These are phyloP conservation scores for Plebejus argus DNA, from an alignment of 2,888 invertebrate genomes.

Conservation along the genomic window DNA sequence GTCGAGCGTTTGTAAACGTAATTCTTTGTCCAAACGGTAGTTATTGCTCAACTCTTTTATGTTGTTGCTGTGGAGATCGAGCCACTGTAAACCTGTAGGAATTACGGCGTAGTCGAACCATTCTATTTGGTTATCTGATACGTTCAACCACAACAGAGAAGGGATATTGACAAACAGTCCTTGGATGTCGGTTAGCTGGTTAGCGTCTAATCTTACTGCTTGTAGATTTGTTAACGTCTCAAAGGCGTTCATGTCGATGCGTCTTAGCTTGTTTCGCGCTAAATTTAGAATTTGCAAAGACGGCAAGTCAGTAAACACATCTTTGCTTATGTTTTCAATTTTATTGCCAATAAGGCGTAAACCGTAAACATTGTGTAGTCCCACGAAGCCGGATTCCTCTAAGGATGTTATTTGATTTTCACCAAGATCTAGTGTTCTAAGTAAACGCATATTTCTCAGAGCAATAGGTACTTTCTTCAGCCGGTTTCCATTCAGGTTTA, in stretches of 20 bases:
- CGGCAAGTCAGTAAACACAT: conserved; percentile 89
- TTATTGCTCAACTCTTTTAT: conserved; percentile 89
- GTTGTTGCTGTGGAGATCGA: conserved; percentile 94
- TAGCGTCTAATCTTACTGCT: conserved; percentile 92
- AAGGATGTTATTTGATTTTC: conserved; percentile 93
- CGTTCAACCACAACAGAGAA: conserved; percentile 92
- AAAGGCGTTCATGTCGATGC: conserved; percentile 90
- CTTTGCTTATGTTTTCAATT: conserved; percentile 89
- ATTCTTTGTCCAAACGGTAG: conserved; percentile 84
- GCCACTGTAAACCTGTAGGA: conserved; percentile 91
- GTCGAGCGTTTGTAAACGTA: conserved; percentile 91
- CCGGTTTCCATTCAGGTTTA: conserved; percentile 93
- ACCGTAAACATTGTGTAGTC: conserved; percentile 92
- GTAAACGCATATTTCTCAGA: conserved; percentile 90
- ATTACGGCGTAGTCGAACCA: conserved; percentile 94
- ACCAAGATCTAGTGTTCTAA: conserved; percentile 94
- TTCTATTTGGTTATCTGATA: conserved; percentile 93
- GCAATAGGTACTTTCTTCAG: conserved; percentile 90
- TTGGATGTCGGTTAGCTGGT: conserved; percentile 90
- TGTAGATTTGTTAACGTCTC: conserved; percentile 89
- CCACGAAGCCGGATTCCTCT: conserved; percentile 90
- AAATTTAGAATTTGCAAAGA: conserved; percentile 92
- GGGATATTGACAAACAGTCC: conserved; percentile 92
- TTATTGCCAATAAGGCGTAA: conserved; percentile 94
- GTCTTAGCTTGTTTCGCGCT: conserved; percentile 90